These are phyloP conservation scores for Delia radicum DNA, from an alignment of 1,140 invertebrate genomes.

Conservation along the genomic window DNA sequence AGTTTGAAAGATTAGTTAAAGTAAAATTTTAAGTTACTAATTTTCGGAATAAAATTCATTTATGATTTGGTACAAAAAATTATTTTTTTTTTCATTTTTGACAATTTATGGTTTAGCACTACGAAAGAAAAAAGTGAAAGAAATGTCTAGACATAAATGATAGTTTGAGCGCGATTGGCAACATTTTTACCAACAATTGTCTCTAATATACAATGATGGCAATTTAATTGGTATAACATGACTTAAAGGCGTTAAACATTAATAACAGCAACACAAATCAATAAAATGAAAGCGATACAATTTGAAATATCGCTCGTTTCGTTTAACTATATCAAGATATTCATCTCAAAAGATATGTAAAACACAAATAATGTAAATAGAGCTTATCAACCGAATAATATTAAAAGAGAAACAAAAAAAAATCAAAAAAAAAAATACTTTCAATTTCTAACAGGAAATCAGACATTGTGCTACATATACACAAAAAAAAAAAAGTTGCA, in stretches of 20 bases:
- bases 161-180: neutral
- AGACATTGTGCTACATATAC: neutral
- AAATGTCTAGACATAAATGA: neutral
- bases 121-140: neutral
- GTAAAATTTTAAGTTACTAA: no score
- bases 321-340: neutral
- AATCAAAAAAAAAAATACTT: neutral
- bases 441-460: conserved; percentile 4
- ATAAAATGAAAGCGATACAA: neutral
- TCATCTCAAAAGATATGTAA: neutral
- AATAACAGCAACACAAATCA: neutral
- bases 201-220: neutral
- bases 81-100: neutral
- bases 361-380: neutral
- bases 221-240: neutral
- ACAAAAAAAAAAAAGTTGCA: neutral
- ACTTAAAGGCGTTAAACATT: neutral
- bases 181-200: neutral
- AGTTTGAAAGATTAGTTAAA: no score
- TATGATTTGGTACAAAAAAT: neutral
- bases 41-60: no score
- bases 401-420: neutral
- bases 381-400: neutral
- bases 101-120: neutral
- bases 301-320: neutral